Evolutionary conservation across 1,140 invertebrate genomes (phyloP), one percentile per base, ranked within the genome.

Genomic region (Bombus polaris): DNA sequence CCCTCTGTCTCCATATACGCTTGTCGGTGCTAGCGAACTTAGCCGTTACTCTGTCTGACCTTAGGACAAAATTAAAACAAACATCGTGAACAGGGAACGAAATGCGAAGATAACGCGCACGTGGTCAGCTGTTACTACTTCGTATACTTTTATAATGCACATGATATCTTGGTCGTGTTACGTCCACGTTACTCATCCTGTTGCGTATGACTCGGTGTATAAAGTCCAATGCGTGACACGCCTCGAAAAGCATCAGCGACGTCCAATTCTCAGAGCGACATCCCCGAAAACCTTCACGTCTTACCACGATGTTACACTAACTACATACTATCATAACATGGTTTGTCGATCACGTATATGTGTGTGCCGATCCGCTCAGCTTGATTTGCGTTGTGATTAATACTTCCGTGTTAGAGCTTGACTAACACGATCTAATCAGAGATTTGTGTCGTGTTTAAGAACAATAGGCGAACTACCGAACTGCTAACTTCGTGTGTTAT

Each of bases 21-120:
- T 87, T 39, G 28, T 87, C 73, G 39, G 22, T 68, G 85, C 88
- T 75, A 82, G 35, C 79, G 57, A 90, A 93, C 87, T 87, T 77
- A 57, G 9, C 37, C 57, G 75, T 8, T 37, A 44, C 53, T 39
- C 35, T 6, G 32, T 15, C 22, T 18, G 78, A 87, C 86, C 70
- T 87, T 71, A 78, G 6, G 71, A 68, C 42, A n/a, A 39, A 72
- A 87, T 83, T 83, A 84, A 83, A 89, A 72, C 66, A 65, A 81
- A 65, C 42, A 74, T 47, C 83, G 35, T 0, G n/a, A 42, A 59
- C 66, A 22, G 35, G n/a, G 57, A 53, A 65, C 62, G 44, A 32
- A 6, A n/a, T 42, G 47, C 53, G 28, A 66, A 44, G 59, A 80
- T 80, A 79, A 72, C 68, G 71, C 13, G 6, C 75, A 37, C 39